Evolutionary conservation across 2,888 invertebrate genomes (phyloP).

Genomic region (Mythimna vitellina): DNA sequence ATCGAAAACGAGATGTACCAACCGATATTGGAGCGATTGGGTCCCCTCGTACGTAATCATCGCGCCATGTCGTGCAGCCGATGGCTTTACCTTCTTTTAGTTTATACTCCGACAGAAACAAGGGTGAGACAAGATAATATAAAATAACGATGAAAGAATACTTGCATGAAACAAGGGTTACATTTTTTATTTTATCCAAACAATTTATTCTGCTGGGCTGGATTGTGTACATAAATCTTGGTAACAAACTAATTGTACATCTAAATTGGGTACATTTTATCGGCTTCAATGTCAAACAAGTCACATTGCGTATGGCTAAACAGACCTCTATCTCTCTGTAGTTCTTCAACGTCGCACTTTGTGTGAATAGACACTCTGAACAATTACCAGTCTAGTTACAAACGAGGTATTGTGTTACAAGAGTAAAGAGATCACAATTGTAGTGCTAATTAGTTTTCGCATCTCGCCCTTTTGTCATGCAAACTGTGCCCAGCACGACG

Average conservation of each 20-base stretch:
- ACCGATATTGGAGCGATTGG: constrained; percentile 3
- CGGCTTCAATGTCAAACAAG: constrained; percentile 50
- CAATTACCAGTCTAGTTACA: constrained; percentile 50
- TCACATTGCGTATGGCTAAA: constrained; percentile 37
- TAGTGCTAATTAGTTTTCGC: constrained; percentile 63
- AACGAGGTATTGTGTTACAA: constrained; percentile 66
- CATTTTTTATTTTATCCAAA: constrained; percentile 18
- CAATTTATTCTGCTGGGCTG: constrained; percentile 25
- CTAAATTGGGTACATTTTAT: constrained; percentile 52
- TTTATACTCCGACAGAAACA: constrained; percentile 45
- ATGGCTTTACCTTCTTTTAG: constrained; percentile 7
- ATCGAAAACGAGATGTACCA: constrained; percentile 3
- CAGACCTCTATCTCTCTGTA: constrained; percentile 22
- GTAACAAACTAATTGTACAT: constrained; percentile 4
- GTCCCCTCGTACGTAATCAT: background rate
- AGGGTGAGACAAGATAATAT: constrained; percentile 44
- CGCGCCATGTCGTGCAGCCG: constrained; percentile 29
- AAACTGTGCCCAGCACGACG: constrained; percentile 33
- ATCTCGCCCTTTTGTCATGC: constrained; percentile 59
- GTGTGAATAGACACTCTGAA: constrained; percentile 47
- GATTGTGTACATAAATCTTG: constrained; percentile 4
- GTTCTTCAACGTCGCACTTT: constrained; percentile 39
- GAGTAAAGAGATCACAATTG: constrained; percentile 61
- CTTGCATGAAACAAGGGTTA: constrained; percentile 28
- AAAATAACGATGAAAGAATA: constrained; percentile 33